Evolutionary conservation across 2,113 vertebrate species (phyloP).

Genomic region (Lagopus muta): DNA sequence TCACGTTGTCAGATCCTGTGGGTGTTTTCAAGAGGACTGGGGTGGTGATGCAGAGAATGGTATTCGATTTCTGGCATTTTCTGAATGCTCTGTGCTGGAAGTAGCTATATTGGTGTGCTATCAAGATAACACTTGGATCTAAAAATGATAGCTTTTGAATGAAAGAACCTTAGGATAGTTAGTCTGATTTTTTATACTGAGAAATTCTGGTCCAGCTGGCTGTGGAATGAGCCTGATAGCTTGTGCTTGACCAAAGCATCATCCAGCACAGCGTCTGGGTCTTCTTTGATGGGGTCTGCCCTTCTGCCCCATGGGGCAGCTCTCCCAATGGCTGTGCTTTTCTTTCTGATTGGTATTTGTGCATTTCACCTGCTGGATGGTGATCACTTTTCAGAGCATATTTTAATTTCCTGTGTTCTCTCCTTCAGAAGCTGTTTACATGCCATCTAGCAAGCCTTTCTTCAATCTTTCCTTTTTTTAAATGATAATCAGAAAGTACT

Average conservation of each 20-base stretch:
- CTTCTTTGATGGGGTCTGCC: background rate
- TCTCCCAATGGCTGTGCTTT: background rate
- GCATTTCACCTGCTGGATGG: background rate
- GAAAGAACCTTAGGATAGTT: background rate
- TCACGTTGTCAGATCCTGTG: background rate
- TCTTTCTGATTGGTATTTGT: background rate
- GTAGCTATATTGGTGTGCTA: background rate
- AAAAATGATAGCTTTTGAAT: background rate
- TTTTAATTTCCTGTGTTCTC: background rate
- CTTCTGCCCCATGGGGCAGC: background rate
- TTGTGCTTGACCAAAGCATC: background rate
- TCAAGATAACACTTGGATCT: background rate
- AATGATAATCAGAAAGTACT: constrained; percentile 7
- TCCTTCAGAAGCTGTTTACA: background rate
- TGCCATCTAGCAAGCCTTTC: background rate
- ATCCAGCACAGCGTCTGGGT: background rate
- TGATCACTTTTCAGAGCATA: background rate
- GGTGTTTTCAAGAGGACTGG: background rate
- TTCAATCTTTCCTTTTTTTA: background rate
- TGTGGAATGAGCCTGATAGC: background rate
- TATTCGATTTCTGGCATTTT: background rate
- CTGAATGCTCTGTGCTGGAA: background rate
- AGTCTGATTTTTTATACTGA: background rate
- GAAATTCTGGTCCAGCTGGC: background rate
- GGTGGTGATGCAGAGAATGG: background rate